Evolutionary conservation across 2,888 invertebrate species (phyloP).

Genomic region (Neoitamus cyanurus): DNA sequence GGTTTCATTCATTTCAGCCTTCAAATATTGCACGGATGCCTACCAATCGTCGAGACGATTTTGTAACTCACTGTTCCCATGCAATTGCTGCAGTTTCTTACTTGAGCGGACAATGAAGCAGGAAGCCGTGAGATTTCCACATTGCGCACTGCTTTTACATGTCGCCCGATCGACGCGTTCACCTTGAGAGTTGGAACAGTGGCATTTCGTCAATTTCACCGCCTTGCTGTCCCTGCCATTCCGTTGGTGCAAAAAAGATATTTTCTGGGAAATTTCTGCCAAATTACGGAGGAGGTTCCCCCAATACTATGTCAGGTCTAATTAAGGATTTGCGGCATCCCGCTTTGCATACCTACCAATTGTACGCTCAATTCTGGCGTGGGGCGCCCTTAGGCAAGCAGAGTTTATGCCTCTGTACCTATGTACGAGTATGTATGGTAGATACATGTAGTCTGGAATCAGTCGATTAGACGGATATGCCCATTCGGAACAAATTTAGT

Average conservation of each 20-base stretch:
- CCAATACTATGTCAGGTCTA: neutral
- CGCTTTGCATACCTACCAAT: neutral
- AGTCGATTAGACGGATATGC: neutral
- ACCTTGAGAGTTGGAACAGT: neutral
- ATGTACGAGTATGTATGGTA: no score
- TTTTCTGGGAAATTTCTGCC: neutral
- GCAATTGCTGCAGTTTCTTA: slow-evolving; percentile 21
- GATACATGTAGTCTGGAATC: no score
- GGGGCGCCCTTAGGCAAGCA: neutral
- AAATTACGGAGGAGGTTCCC: neutral
- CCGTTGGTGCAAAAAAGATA: neutral
- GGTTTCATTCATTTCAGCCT: slow-evolving; percentile 31
- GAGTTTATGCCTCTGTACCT: neutral
- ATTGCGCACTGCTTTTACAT: slow-evolving; percentile 12
- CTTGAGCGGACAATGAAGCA: neutral
- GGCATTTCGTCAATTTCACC: slow-evolving; percentile 32
- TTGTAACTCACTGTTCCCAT: slow-evolving; percentile 30
- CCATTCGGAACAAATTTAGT: neutral
- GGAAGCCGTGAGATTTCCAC: slow-evolving; percentile 32
- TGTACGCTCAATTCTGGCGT: neutral
- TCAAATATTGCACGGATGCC: neutral
- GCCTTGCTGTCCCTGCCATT: neutral
- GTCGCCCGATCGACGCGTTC: slow-evolving; percentile 25
- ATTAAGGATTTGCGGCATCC: neutral
- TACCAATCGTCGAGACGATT: neutral